Evolutionary conservation across 2,113 vertebrate genomes (phyloP), one percentile per base, ranked within the genome.

Genomic region (Fulmarus glacialis): DNA sequence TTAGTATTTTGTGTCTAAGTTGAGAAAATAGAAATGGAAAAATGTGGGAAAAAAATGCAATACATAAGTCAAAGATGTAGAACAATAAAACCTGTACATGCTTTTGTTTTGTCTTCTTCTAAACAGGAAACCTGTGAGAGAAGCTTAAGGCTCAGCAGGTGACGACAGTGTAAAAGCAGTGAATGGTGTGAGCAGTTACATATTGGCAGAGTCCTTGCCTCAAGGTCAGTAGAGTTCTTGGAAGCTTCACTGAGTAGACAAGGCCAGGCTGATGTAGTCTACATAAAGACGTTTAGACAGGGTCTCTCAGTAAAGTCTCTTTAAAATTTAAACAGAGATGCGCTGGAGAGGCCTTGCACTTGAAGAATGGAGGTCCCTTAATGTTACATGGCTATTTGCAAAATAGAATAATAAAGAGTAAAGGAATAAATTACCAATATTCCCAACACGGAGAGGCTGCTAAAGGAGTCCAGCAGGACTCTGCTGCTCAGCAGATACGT

Each of bases 221-320:
- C 21, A 1, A 8, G 11, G 17, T 62, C 30, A 48, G 0, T 9
- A 21, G 43, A n/a, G 56, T 24, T 50, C 21, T 60, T 42, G 34
- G 42, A 58, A 7, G 11, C 21, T 62, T 84, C 27, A 5, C 21
- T 13, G 12, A 23, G 30, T 2, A 64, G 40, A 9, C 9, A 12
- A 15, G 5, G 47, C 5, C 20, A 40, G 6, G 20, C 26, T 27
- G 42, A n/a, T n/a, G 27, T 11, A 32, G 38, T 38, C 55, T 50
- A 11, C 24, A 22, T n/a, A 18, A 42, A 42, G 36, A 18, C 1
- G 1, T 53, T 79, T 19, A 67, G 34, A 27, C 8, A 32, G 52
- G 19, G 5, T 67, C 8, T 60, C 29, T 88, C 30, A 30, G 21
- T 38, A 42, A 38, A 84, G 6, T 60, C 72, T 21, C 43, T 56